Evolutionary conservation across 2,888 invertebrate genomes (phyloP), one percentile per base, ranked within the genome.

Genomic region (Psococerastis gibbosa): DNA sequence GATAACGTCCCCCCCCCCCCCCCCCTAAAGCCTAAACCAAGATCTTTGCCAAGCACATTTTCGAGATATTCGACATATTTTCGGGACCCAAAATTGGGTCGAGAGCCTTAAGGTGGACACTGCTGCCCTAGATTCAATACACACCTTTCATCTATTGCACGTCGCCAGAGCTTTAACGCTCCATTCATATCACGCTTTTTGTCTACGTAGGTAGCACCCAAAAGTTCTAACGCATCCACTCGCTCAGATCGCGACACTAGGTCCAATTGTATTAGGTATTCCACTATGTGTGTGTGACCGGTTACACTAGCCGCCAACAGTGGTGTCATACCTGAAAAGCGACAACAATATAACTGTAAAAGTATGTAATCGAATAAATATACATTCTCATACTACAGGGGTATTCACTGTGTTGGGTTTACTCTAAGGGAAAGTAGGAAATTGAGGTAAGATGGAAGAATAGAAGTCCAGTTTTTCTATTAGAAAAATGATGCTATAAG

Each of bases 151-250:
- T 80, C 76, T 79, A 94, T 83, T 20, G 92, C 92, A 53, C 80
- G 71, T 57, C 81, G 82, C 95, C 95, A 95, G 47, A 84, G 69
- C 47, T 76, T 75, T 43, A 91, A 66, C 1, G 91, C 92, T 32
- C 82, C 81, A 46, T 87, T 75, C 81, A 92, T 88, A 60, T 95
- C 92, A 52, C 91, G 70, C 59, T 88, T 79, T 60, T 92, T 92
- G 63, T 95, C 95, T n/a, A 95, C 91, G 62, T 79, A 92, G 0
- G 94, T 94, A 2, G 94, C 89, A 3, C 94, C 94, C 34, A 94
- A 66, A 35, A 94, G 66, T 61, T 94, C 92, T 47, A 94, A 61
- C 11, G 92, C 91, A 59, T 89, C 87, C 49, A 94, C 84, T 52
- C 80, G 71, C 56, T 84, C 83, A 54, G 77, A 72, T 47, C 82